These are phyloP conservation scores for Eriosoma lanigerum DNA, from an alignment of 1,140 invertebrate genomes.

Conservation along the genomic window DNA sequence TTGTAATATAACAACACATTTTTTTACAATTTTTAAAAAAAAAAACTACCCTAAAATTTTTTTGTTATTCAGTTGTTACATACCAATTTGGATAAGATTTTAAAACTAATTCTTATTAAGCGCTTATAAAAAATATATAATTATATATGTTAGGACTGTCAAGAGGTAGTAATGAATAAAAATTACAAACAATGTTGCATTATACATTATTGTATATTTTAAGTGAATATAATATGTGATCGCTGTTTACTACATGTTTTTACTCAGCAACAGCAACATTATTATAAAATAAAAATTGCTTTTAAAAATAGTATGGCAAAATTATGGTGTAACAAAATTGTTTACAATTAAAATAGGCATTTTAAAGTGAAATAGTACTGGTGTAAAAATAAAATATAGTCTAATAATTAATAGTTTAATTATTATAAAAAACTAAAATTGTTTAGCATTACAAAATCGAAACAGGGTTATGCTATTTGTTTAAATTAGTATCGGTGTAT, in stretches of 20 bases:
- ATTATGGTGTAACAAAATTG: conserved; percentile 17
- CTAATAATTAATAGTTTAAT: no score
- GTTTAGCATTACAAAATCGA: conserved; percentile 36
- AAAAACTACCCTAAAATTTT: no score
- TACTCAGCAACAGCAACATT: background rate
- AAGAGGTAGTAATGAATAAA: no score
- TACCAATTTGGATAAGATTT: no score
- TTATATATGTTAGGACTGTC: no score
- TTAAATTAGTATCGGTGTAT: conserved; percentile 44
- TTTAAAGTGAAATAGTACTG: conserved; percentile 3
- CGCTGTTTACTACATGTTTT: background rate
- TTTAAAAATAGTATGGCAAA: conserved; percentile 43
- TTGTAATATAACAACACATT: no score
- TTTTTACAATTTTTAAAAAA: no score
- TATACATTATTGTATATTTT: conserved; percentile 32
- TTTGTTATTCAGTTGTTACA: no score
- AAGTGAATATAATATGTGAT: conserved; percentile 24
- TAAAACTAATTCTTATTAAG: no score
- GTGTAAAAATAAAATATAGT: conserved; percentile 23
- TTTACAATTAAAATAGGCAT: conserved; percentile 25
- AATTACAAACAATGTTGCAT: background rate
- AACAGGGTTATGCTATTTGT: conserved; percentile 29
- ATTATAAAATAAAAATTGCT: conserved; percentile 7
- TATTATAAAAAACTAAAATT: conserved; percentile 12
- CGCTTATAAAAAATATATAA: no score